Evolutionary conservation across 2,113 vertebrate genomes (phyloP).

Genomic region (Pholis gunnellus): DNA sequence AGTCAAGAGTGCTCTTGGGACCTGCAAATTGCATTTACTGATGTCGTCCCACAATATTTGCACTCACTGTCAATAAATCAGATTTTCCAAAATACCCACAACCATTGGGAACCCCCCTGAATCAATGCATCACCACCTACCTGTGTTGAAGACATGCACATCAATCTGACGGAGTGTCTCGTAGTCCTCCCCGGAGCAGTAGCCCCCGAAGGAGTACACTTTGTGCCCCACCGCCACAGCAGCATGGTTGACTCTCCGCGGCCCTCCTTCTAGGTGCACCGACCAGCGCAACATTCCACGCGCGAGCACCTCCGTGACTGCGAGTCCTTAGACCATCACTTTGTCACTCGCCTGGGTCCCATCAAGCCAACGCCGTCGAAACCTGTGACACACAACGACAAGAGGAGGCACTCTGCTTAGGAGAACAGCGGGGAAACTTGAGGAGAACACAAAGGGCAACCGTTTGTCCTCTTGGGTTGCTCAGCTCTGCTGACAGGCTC

Average conservation of each 20-base stretch:
- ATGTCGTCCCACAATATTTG: neutral
- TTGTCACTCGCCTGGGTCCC: constrained; percentile 43
- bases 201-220: constrained; percentile 97
- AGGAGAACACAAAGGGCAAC: constrained; percentile 44
- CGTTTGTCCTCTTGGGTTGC: constrained; percentile 44
- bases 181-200: constrained; percentile 99
- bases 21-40: neutral
- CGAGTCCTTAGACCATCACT: constrained; percentile 79
- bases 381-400: constrained; percentile 50
- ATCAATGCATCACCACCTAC: constrained; percentile 31
- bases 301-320: constrained; percentile 64
- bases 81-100: neutral
- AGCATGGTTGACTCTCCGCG: constrained; percentile 98
- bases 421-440: constrained; percentile 6
- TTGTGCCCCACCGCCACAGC: constrained; percentile 97
- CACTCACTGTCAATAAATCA: neutral
- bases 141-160: constrained; percentile 79
- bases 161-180: constrained; percentile 90
- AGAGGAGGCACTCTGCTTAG: constrained; percentile 10
- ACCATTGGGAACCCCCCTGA: neutral
- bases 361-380: constrained; percentile 56
- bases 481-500: constrained; percentile 60
- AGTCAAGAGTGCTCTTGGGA: neutral
- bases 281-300: constrained; percentile 98
- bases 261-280: constrained; percentile 98